phyloP scores from a whole-genome alignment of 2,797 vertebrate species.

The Cryptoprocta ferox region DNA sequence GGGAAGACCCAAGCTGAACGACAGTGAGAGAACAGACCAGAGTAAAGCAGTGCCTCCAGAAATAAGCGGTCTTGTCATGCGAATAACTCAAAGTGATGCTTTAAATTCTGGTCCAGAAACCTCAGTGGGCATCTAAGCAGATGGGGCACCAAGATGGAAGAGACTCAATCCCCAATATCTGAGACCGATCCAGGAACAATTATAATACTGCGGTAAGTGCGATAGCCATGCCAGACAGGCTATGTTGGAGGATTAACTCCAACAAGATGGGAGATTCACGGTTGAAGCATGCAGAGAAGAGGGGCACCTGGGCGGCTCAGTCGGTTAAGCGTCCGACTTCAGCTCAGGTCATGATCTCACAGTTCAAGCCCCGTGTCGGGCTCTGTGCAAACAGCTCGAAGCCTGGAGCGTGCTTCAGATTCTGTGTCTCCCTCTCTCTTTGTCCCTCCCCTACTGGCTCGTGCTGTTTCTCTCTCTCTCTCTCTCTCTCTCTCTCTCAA shows the following conservation, averaged over 20 bases:
- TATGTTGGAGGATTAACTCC: background rate
- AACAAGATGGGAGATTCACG: background rate
- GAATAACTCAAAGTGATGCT: background rate
- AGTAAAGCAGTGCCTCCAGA: background rate
- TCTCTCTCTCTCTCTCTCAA: too few relatives aligned
- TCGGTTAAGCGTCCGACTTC: too few relatives aligned
- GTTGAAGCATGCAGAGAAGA: background rate
- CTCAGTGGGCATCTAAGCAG: background rate
- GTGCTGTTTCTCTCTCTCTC: too few relatives aligned
- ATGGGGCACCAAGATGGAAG: background rate
- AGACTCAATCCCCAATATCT: background rate
- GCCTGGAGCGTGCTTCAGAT: too few relatives aligned
- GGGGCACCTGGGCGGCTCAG: background rate
- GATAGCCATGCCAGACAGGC: background rate
- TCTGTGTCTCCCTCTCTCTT: too few relatives aligned
- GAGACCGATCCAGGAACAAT: background rate
- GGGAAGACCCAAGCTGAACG: background rate
- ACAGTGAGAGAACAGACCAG: fast-evolving
- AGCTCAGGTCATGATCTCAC: too few relatives aligned
- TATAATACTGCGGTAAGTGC: fast-evolving
- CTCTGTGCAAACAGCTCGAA: too few relatives aligned
- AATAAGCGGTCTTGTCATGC: background rate
- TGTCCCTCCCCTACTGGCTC: too few relatives aligned
- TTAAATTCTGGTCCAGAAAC: background rate
- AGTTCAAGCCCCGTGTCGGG: too few relatives aligned